Evolutionary conservation across 2,888 invertebrate species (phyloP).

Genomic region (Eumacrocentrus americanus): DNA sequence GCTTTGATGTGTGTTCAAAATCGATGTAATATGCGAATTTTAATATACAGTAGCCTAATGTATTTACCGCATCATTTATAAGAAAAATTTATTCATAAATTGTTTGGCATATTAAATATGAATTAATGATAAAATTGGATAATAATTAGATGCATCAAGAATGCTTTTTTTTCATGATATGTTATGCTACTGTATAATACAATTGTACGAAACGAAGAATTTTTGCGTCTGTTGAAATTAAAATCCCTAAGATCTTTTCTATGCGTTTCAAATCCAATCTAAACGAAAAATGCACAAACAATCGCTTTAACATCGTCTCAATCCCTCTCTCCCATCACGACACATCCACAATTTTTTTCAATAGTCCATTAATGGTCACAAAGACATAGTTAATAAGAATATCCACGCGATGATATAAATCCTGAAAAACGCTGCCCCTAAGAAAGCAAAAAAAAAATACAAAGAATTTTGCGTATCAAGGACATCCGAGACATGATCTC

Average conservation of each 20-base stretch:
- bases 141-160: too few relatives aligned
- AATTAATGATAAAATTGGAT: too few relatives aligned
- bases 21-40: constrained; percentile 24
- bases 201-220: constrained; percentile 3
- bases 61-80: too few relatives aligned
- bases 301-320: too few relatives aligned
- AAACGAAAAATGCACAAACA: not conserved
- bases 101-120: too few relatives aligned
- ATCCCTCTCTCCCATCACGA: too few relatives aligned
- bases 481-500: too few relatives aligned
- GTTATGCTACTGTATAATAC: constrained; percentile 10
- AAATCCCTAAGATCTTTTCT: not conserved
- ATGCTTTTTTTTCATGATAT: too few relatives aligned
- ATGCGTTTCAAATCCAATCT: not conserved
- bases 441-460: not conserved
- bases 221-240: not conserved
- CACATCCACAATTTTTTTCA: not conserved
- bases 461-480: too few relatives aligned
- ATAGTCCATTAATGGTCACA: too few relatives aligned
- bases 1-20: constrained; percentile 10
- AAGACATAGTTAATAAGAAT: not conserved
- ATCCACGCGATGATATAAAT: too few relatives aligned
- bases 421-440: not conserved
- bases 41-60: constrained; percentile 25
- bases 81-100: too few relatives aligned